Base-by-base conservation (phyloP, 2,113 vertebrate species). In the Pionites leucogaster region DNA sequence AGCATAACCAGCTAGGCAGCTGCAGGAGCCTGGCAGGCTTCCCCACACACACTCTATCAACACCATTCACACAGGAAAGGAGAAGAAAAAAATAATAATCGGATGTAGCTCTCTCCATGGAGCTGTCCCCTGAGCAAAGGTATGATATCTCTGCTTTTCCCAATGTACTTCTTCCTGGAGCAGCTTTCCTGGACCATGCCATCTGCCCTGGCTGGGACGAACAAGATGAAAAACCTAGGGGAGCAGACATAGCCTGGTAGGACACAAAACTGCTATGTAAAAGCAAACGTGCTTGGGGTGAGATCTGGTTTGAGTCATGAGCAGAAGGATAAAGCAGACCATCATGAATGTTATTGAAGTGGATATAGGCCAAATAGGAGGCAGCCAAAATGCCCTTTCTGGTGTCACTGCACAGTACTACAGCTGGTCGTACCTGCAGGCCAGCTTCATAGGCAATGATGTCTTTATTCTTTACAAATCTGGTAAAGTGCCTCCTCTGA, bases 321-420 rank as follows among this genome's bases (percentile, higher is more conserved):
- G 19, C 27, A 31, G 22, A 71, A 91, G 65, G 25, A 63, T 41
- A 44, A 44, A 24, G 57, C 11, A 60, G 62, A 65, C 7, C 3
- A 57, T 20, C 33, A 69, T 3, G 4, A 29, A 42, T 17, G 12
- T 50, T 59, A 7, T 27, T n/a, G 44, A 63, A 7, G 37, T 46
- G n/a, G 9, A 37, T 46, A n/a, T 5, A 14, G 0, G 6, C 16
- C 15, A 24, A 31, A 22, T 9, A 22, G 1, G 1, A 91, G 82
- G 44, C 1, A 14, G 33, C 22, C 39, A 87, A 85, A 85, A 82
- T 39, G 27, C 19, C 9, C 4, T 52, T 85, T 67, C 39, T 64
- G 22, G 17, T 85, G 41, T 27, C 70, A 33, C 13, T 64, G 14
- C 27, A 60, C 16, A 59, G 11, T 23, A 67, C 29, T 42, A 29